These are phyloP conservation scores for Erpetoichthys calabaricus DNA, from an alignment of 2,797 vertebrate species.

Conservation along the genomic window DNA sequence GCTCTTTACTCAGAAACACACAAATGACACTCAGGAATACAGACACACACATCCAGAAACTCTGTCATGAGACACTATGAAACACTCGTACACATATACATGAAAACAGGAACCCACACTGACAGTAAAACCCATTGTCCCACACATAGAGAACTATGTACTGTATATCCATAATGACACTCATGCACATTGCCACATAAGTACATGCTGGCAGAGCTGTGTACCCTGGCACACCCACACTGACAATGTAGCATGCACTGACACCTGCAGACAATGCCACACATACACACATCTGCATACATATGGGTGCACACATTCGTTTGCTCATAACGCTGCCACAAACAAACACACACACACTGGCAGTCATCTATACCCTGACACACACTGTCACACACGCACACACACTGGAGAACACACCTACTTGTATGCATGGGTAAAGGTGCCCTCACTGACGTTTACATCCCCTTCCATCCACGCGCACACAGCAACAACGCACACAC, in stretches of 20 bases:
- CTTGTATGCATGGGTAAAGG: neutral
- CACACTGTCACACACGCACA: neutral
- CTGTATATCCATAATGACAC: neutral
- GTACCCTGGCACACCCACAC: neutral
- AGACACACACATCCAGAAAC: neutral
- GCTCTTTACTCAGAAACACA: neutral
- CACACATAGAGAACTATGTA: neutral
- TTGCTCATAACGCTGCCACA: neutral
- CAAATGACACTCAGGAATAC: neutral
- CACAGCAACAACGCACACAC: too few relatives aligned
- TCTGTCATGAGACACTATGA: too few relatives aligned
- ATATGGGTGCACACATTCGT: too few relatives aligned
- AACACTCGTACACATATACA: too few relatives aligned
- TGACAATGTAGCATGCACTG: neutral
- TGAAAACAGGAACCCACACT: neutral
- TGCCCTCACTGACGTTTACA: neutral
- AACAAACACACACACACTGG: neutral
- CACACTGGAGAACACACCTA: neutral
- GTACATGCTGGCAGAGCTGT: neutral
- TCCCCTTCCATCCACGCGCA: neutral
- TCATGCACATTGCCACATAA: neutral
- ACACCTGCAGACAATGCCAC: neutral
- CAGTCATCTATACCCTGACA: neutral
- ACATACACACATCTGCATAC: neutral
- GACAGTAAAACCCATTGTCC: too few relatives aligned